A percentile compares a stretch with the other conserved stretches of the same genome.
Evolutionary conservation across 2,797 vertebrate species (phyloP).

Genomic region (Mormyrus hasselquistii): DNA sequence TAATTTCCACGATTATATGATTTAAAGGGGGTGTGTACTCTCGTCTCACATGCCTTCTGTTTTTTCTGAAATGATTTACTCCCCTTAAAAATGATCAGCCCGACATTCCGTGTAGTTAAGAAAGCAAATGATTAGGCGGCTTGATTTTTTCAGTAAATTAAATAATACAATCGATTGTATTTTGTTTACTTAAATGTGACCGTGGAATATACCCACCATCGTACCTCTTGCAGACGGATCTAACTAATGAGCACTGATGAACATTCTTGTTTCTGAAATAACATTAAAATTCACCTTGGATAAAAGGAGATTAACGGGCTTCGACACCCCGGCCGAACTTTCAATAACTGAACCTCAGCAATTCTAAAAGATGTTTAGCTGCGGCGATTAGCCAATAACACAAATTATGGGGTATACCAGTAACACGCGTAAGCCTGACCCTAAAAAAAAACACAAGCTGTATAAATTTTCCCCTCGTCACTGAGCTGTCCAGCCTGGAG

Average conservation of each 20-base stretch:
- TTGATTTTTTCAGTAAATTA: background rate
- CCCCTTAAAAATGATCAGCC: background rate
- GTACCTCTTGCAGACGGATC: background rate
- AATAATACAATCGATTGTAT: background rate
- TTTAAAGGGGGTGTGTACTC: background rate
- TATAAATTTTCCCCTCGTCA: background rate
- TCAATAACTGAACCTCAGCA: background rate
- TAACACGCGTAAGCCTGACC: background rate
- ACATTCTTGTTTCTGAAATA: background rate
- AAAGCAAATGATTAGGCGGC: background rate
- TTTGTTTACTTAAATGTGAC: background rate
- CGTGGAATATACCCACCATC: background rate
- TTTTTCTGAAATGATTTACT: background rate
- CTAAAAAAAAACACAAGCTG: background rate
- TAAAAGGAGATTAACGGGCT: background rate
- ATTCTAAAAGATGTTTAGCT: background rate
- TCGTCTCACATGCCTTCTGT: background rate
- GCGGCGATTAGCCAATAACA: background rate
- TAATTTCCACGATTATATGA: background rate
- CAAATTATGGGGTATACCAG: background rate
- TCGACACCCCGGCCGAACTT: background rate
- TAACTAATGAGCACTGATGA: background rate
- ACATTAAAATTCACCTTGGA: background rate
- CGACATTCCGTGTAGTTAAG: background rate
- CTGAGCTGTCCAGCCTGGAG: background rate